phyloP scores from a whole-genome alignment of 1,140 invertebrate species.

The Eufriesea mexicana region DNA sequence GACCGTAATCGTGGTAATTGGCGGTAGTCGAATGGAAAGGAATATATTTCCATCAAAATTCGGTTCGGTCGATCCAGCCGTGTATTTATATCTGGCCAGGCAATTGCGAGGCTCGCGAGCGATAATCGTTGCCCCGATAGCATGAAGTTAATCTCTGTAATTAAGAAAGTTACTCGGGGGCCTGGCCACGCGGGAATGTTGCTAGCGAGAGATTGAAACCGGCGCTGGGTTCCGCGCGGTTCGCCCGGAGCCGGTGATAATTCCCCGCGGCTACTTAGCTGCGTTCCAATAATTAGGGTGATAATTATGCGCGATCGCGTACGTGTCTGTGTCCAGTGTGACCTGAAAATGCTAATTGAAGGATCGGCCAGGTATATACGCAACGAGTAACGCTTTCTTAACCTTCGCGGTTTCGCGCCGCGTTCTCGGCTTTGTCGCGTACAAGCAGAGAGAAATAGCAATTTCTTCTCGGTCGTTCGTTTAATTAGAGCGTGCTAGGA shows the following conservation, averaged over 20 bases:
- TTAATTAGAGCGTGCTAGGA: too few relatives aligned
- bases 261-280: conserved; percentile 79
- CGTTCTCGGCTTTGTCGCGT: background rate
- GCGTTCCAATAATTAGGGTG: conserved; percentile 79
- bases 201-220: conserved; percentile 57
- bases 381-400: conserved; percentile 18
- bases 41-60: conserved; percentile 42
- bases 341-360: conserved; percentile 80
- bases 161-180: conserved; percentile 80
- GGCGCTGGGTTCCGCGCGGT: conserved; percentile 36
- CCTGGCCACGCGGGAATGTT: conserved; percentile 76
- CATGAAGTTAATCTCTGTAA: conserved; percentile 81
- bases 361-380: conserved; percentile 47
- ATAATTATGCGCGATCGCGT: conserved; percentile 79
- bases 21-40: background rate
- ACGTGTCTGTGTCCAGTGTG: conserved; percentile 66
- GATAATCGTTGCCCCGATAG: conserved; percentile 78
- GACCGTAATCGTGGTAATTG: background rate
- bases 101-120: conserved; percentile 67
- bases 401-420: background rate
- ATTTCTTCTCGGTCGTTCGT: background rate
- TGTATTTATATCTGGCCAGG: conserved; percentile 50
- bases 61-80: background rate
- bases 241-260: conserved; percentile 72
- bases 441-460: background rate